phyloP scores from a whole-genome alignment of 2,888 invertebrate species.

The Athetis lepigone region DNA sequence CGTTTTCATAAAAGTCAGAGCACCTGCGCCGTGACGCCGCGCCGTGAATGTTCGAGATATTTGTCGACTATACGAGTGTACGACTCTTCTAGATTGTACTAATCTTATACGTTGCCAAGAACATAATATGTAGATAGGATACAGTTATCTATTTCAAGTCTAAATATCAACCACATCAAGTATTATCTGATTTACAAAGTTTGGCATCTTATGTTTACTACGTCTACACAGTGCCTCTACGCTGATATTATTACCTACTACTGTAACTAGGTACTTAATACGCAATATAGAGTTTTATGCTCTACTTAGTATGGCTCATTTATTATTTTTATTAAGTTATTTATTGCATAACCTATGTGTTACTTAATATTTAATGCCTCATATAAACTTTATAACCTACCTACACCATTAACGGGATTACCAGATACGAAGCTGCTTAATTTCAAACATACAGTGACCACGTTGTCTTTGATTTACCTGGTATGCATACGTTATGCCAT shows the following conservation, averaged over 20 bases:
- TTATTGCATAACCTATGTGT: conserved; percentile 2
- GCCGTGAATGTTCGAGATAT: too few relatives aligned
- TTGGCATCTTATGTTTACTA: background rate
- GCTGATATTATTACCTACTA: background rate
- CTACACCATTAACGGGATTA: conserved; percentile 15
- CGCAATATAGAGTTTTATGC: conserved; percentile 20
- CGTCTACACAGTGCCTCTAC: too few relatives aligned
- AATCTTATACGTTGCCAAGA: too few relatives aligned
- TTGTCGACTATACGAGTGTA: conserved; percentile 1
- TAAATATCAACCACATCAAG: conserved; percentile 15
- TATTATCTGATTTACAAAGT: background rate
- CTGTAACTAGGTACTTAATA: background rate
- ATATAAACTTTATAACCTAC: background rate
- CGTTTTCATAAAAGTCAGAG: too few relatives aligned
- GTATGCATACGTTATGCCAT: conserved; percentile 25
- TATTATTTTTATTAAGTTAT: conserved; percentile 4
- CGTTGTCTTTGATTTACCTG: conserved; percentile 9
- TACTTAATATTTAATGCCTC: background rate
- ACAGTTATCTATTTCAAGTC: conserved; percentile 11
- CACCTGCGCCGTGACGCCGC: too few relatives aligned
- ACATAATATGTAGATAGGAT: background rate
- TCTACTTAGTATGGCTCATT: conserved; percentile 21
- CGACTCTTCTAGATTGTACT: conserved; percentile 1
- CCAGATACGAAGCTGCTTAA: background rate
- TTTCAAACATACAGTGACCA: conserved; percentile 2